phyloP scores from a whole-genome alignment of 2,888 invertebrate species.

The Ceramica pisi region DNA sequence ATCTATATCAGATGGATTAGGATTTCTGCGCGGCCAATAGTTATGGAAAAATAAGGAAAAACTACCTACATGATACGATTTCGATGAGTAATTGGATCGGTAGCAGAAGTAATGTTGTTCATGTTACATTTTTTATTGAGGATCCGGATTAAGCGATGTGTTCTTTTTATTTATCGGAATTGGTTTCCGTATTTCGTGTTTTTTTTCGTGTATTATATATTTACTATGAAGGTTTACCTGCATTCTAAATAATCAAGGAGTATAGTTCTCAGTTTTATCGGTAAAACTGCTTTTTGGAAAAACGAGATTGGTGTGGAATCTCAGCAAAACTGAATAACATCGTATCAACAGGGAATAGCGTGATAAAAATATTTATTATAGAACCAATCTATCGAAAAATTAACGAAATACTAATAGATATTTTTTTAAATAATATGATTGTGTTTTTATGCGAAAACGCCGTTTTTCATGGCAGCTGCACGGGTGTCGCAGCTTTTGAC shows the following conservation, averaged over 20 bases:
- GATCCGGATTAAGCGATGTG: constrained; percentile 63
- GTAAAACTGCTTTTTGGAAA: neutral
- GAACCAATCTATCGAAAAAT: no score
- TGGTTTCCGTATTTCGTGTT: constrained; percentile 53
- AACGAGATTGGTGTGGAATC: neutral
- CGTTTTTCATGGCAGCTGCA: no score
- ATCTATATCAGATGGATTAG: constrained; percentile 24
- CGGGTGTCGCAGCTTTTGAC: no score
- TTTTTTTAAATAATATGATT: no score
- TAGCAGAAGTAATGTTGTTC: constrained; percentile 56
- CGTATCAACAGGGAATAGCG: no score
- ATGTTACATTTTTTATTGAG: constrained; percentile 66
- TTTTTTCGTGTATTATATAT: constrained; percentile 20
- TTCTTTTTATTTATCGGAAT: constrained; percentile 67
- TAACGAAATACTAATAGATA: no score
- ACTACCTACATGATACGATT: constrained; percentile 33
- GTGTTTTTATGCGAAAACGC: no score
- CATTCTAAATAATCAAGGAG: neutral
- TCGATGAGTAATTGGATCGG: constrained; percentile 59
- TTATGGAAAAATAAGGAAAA: constrained; percentile 51
- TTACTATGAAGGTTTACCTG: constrained; percentile 11
- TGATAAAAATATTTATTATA: no score
- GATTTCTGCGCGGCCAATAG: constrained; percentile 20
- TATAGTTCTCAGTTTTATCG: neutral
- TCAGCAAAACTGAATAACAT: neutral